Evolutionary conservation across 2,113 vertebrate genomes (phyloP).

Genomic region (Podarcis cretensis): DNA sequence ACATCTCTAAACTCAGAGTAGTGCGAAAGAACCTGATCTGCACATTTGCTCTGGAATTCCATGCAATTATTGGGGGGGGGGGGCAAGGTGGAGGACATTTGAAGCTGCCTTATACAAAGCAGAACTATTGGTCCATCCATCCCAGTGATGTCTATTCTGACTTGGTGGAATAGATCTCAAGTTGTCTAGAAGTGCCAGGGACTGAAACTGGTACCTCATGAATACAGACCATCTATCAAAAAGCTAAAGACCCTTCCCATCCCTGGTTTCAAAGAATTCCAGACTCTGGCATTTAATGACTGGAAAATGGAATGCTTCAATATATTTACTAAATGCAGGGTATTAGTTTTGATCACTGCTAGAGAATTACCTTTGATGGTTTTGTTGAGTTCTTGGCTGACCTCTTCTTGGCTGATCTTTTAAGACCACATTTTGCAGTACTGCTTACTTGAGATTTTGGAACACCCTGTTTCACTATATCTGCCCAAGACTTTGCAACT

Average conservation of each 20-base stretch:
- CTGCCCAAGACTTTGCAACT: slow-evolving; percentile 83
- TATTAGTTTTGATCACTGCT: not conserved
- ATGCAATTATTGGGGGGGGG: not conserved
- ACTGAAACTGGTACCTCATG: not conserved
- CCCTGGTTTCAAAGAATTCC: not conserved
- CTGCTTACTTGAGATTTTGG: slow-evolving; percentile 68
- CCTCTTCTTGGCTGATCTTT: slow-evolving; percentile 55
- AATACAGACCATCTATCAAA: no score
- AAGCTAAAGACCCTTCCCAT: not conserved
- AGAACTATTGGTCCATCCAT: not conserved
- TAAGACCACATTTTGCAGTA: slow-evolving; percentile 50
- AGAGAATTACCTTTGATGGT: slow-evolving; percentile 67
- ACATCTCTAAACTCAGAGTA: not conserved
- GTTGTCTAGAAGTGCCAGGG: not conserved
- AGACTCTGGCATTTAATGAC: not conserved
- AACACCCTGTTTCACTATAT: slow-evolving; percentile 85
- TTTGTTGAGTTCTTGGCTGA: not conserved
- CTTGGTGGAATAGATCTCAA: not conserved
- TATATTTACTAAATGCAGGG: not conserved
- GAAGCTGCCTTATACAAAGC: not conserved
- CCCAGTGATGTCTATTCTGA: not conserved
- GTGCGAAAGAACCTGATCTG: not conserved
- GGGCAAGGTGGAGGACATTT: not conserved
- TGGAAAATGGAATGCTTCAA: not conserved
- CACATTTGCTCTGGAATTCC: not conserved